Conservation (phyloP, 1,140 invertebrate genomes). For the Whitmania pigra region DNA sequence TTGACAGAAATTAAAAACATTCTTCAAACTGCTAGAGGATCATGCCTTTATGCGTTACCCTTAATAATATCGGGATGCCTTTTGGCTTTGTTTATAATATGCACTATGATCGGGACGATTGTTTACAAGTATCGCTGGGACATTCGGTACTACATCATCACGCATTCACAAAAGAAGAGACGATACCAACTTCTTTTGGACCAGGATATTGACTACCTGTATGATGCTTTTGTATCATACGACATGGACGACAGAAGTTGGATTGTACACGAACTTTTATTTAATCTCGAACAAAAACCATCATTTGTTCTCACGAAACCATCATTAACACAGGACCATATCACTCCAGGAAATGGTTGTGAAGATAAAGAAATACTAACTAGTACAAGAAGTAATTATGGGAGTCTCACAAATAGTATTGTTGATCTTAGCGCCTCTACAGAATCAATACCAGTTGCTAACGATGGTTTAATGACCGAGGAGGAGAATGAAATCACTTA, state of each 20-base stretch:
- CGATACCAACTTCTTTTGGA: background rate
- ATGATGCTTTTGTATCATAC: conserved; percentile 3
- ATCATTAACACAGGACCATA: background rate
- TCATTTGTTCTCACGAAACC: background rate
- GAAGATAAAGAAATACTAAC: too few relatives aligned
- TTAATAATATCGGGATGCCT: background rate
- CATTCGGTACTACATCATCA: background rate
- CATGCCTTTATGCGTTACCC: background rate
- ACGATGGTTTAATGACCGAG: background rate
- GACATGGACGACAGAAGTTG: conserved; percentile 2
- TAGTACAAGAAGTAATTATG: too few relatives aligned
- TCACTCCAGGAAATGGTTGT: too few relatives aligned
- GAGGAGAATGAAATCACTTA: background rate
- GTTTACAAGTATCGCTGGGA: conserved; percentile 8
- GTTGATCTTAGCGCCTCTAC: too few relatives aligned
- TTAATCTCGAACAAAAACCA: background rate
- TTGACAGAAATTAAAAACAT: background rate
- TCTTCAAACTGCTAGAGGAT: background rate
- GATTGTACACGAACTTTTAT: background rate
- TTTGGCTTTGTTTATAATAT: background rate
- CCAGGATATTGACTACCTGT: background rate
- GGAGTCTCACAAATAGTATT: too few relatives aligned
- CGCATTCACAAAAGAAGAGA: background rate
- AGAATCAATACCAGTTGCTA: background rate
- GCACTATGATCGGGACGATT: background rate